Conservation (phyloP, 2,888 invertebrate species). For the Lasioglossum oenotherae region DNA sequence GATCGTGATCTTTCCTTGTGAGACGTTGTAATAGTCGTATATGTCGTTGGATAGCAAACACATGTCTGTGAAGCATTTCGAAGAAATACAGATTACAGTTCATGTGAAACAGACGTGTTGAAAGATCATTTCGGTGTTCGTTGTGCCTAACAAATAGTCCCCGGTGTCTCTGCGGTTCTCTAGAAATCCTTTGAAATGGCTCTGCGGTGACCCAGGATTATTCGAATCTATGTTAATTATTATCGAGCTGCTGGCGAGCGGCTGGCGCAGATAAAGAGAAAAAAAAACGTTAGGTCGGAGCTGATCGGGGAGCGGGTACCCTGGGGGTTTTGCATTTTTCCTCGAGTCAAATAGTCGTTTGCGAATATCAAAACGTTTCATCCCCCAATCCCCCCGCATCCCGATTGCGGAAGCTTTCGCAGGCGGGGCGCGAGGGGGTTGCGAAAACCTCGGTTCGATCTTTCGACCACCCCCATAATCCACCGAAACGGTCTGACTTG, state of each 20-base stretch:
- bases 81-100: constrained; percentile 39
- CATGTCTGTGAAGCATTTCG: constrained; percentile 87
- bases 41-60: constrained; percentile 94
- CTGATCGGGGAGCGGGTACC: constrained; percentile 81
- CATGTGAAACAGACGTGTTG: neutral
- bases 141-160: neutral
- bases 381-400: constrained; percentile 81
- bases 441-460: constrained; percentile 62
- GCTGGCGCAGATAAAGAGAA: constrained; percentile 34
- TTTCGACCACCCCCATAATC: constrained; percentile 45
- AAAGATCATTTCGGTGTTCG: neutral
- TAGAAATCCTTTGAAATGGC: neutral
- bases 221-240: neutral
- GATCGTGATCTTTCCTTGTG: constrained; percentile 98
- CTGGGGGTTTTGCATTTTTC: constrained; percentile 69
- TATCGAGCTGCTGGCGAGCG: constrained; percentile 37
- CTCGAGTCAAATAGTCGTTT: constrained; percentile 33
- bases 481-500: neutral
- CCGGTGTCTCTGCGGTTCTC: neutral
- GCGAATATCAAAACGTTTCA: constrained; percentile 33
- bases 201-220: neutral
- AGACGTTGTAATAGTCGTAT: constrained; percentile 96
- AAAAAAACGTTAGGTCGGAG: constrained; percentile 48
- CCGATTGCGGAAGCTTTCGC: constrained; percentile 82
- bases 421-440: constrained; percentile 80